Evolutionary conservation across 2,797 vertebrate genomes (phyloP).

Genomic region (Acipenser ruthenus): DNA sequence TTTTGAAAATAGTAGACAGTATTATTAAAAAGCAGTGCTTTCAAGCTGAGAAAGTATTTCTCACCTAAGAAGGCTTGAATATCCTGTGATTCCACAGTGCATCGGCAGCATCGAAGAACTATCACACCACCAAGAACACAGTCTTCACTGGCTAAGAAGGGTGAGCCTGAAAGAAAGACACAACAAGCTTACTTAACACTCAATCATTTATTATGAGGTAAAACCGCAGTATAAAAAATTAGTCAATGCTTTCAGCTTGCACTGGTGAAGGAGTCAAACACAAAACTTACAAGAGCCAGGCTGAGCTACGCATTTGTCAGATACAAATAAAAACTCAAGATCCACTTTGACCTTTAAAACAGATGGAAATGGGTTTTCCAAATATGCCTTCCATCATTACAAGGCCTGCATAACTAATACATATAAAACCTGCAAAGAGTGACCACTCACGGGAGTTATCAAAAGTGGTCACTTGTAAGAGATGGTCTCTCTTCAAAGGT

Average conservation of each 20-base stretch:
- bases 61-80: constrained; percentile 86
- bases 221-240: too few species aligned
- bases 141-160: constrained; percentile 87
- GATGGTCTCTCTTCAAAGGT: too few species aligned
- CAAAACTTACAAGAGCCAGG: too few species aligned
- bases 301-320: too few species aligned
- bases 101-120: constrained; percentile 83
- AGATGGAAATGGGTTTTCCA: not conserved
- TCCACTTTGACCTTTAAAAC: constrained; percentile 8
- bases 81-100: constrained; percentile 69
- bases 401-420: not conserved
- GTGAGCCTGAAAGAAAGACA: constrained; percentile 67
- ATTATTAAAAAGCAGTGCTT: not conserved
- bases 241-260: too few species aligned
- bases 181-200: constrained; percentile 5
- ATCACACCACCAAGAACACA: constrained; percentile 95
- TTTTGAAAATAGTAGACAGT: too few species aligned
- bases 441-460: too few species aligned
- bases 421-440: too few species aligned
- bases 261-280: too few species aligned
- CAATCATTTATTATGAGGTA: constrained; percentile 17
- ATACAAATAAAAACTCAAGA: too few species aligned
- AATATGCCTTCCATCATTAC: not conserved
- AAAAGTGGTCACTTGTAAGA: too few species aligned
- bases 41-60: constrained; percentile 19